Evolutionary conservation across 2,888 invertebrate genomes (phyloP).

Genomic region (Phasia obesa): DNA sequence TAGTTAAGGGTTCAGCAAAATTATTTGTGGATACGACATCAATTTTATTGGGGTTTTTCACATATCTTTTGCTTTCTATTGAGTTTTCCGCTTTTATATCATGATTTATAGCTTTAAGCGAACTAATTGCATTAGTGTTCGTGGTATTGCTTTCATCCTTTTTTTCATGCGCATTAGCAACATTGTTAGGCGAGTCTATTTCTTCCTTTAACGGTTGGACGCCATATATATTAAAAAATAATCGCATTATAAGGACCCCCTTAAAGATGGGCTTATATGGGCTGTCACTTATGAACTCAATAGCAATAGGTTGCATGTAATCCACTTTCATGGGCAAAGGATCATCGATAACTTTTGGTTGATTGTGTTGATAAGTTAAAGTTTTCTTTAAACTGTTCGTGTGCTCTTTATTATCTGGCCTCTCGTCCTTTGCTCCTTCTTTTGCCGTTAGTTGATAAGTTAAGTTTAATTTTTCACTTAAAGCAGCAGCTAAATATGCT

Average conservation of each 20-base stretch:
- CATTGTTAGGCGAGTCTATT: background rate
- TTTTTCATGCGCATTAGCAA: background rate
- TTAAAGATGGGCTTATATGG: slow-evolving; percentile 30
- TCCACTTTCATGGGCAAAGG: slow-evolving; percentile 55
- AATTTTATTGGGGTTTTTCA: background rate
- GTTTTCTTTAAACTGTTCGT: background rate
- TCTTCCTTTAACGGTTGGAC: background rate
- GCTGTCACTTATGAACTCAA: slow-evolving; percentile 25
- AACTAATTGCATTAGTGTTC: background rate
- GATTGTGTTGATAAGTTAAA: slow-evolving; percentile 25
- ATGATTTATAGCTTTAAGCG: background rate
- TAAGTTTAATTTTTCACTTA: background rate
- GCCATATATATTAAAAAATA: slow-evolving; percentile 4
- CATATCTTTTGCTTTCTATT: background rate
- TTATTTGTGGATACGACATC: slow-evolving; percentile 29
- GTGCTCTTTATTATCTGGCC: background rate
- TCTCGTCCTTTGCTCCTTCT: background rate
- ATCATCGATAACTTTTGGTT: slow-evolving; percentile 53
- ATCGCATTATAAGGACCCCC: slow-evolving; percentile 1
- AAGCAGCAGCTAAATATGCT: background rate
- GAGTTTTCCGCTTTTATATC: slow-evolving; percentile 19
- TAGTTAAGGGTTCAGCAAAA: slow-evolving; percentile 7
- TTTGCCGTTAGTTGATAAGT: background rate
- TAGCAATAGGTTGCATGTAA: slow-evolving; percentile 2
- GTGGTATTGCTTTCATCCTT: background rate